These are phyloP conservation scores for Branchipolynoe longqiensis DNA, from an alignment of 2,888 invertebrate genomes.

Conservation along the genomic window DNA sequence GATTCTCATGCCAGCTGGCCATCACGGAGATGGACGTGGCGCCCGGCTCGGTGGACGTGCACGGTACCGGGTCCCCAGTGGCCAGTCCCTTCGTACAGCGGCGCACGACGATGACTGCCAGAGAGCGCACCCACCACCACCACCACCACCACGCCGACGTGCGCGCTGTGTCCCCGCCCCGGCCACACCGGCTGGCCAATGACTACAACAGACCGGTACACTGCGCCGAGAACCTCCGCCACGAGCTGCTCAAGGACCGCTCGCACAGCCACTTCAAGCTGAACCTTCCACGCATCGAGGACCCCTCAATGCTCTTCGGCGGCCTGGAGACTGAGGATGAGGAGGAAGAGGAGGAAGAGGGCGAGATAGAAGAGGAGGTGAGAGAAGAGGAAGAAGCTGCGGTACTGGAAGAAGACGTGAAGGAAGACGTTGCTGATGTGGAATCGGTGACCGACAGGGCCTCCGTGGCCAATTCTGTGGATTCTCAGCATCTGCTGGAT, in stretches of 20 bases:
- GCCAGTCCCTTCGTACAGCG: background rate
- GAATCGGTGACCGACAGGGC: no score
- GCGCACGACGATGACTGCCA: background rate
- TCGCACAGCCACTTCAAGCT: conserved; percentile 3
- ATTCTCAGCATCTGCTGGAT: no score
- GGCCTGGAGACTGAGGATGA: background rate
- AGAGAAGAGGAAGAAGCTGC: background rate
- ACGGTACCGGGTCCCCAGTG: background rate
- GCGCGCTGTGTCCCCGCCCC: background rate
- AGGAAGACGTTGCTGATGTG: background rate
- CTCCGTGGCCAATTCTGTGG: no score
- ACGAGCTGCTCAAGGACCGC: conserved; percentile 59
- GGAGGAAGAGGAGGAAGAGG: background rate
- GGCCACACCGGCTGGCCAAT: background rate
- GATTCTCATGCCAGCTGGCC: conserved; percentile 86
- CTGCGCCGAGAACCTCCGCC: conserved; percentile 61
- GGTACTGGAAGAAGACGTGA: background rate
- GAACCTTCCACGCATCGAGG: background rate
- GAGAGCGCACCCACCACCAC: conserved; percentile 21
- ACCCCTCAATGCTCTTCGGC: background rate
- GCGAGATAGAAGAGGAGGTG: background rate
- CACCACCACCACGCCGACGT: background rate
- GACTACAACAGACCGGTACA: conserved; percentile 50
- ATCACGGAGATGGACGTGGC: conserved; percentile 85
- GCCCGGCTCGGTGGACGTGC: background rate